Conservation (phyloP, 2,797 vertebrate species). For the Hoplostethus atlanticus region DNA sequence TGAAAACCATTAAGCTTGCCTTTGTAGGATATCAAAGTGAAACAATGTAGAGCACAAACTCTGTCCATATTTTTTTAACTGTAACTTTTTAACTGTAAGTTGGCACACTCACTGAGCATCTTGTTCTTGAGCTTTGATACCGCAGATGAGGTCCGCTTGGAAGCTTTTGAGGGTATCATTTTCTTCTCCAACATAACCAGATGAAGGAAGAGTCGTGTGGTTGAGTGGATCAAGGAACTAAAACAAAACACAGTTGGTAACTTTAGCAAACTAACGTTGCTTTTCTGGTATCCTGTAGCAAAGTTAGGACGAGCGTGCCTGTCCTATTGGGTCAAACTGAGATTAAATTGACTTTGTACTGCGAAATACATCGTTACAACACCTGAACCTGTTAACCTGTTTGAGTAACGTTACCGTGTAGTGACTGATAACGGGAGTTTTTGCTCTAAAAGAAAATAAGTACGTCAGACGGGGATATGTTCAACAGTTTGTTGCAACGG, state of each 20-base stretch:
- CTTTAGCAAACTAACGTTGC: neutral
- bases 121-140: constrained; percentile 85
- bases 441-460: no score
- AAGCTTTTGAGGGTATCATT: constrained; percentile 43
- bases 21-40: no score
- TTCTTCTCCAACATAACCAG: constrained; percentile 44
- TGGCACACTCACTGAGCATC: constrained; percentile 78
- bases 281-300: no score
- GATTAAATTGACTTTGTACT: no score
- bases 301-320: neutral
- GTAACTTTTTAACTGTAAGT: neutral
- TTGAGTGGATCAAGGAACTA: constrained; percentile 19
- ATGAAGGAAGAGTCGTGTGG: neutral
- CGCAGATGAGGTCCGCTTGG: constrained; percentile 62
- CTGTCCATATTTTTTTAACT: neutral
- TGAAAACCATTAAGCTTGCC: neutral
- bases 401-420: no score
- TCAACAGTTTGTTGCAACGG: no score
- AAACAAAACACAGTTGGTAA: constrained; percentile 3
- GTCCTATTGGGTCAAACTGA: no score
- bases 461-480: no score
- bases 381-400: no score
- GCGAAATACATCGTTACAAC: no score
- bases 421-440: no score
- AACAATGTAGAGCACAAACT: neutral